Base-by-base conservation (phyloP, 2,888 invertebrate species). In the Anarsia innoxiella region DNA sequence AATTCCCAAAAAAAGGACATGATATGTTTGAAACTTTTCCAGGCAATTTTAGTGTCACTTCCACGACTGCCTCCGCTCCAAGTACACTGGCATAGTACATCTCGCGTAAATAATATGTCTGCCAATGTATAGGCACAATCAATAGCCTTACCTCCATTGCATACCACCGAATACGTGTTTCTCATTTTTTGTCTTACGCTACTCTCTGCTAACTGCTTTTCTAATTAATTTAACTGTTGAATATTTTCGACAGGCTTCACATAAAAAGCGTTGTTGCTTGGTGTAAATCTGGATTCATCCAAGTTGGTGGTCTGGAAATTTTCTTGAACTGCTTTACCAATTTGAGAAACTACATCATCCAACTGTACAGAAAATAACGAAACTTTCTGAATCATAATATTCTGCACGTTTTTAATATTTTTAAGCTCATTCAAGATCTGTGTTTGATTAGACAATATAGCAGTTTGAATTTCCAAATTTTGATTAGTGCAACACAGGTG, bases 31-130 rank as follows among this genome's bases (percentile, higher is more conserved):
- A 34, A 44, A 12, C 19, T 19, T 23, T 44, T 44, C 23, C 38
- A 31, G 23, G 28, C 31, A 23, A 41, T 8, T 39, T 44, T 41
- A 3, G 26, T 12, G 6, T 41, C 41, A 15, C 36, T 39, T 10
- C 38, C 38, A 16, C 42, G 36, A 23, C 45, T 42, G 2, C 42
- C 45, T 4, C 37, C 41, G 8, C 37, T 36, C 42, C 42, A 45
- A 9, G 40, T 39, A 13, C 42, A 45, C 15, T 42, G 33, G 12
- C 42, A 42, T 12, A 45, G 25, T 26, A 45, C 41, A 13, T 41
- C 37, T 23, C 39, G 30, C 15, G 39, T n/a, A 23, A 45, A 28
- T 16, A 45, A 29, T 14, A 38, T 31, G 23, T 45, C 42, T 14
- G 39, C 14, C 28, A 45, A 31, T 40, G 16, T 38, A 23, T 45